Percentiles rank a stretch among this genome's conserved stretches.
These are phyloP conservation scores for Phylloscopus trochilus DNA, from an alignment of 2,113 vertebrate species.

Conservation along the genomic window DNA sequence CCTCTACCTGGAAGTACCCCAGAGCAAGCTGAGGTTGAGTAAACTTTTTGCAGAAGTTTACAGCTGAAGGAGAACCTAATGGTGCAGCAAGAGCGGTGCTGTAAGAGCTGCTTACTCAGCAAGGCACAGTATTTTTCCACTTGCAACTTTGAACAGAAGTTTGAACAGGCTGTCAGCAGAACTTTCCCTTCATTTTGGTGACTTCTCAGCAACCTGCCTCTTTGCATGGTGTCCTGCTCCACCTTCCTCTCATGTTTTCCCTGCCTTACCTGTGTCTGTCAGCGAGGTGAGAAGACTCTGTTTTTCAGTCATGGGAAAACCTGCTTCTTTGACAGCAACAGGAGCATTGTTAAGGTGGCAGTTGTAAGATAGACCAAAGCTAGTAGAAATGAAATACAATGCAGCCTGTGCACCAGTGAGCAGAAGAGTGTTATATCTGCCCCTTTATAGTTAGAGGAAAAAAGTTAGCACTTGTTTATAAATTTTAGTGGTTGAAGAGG, in stretches of 20 bases:
- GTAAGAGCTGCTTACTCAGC: neutral
- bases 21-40: neutral
- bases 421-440: neutral
- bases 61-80: neutral
- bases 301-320: neutral
- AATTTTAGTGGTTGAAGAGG: neutral
- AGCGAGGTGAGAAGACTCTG: rapidly evolving
- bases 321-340: neutral
- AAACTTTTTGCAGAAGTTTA: neutral
- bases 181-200: neutral
- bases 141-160: neutral
- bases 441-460: neutral
- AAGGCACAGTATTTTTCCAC: neutral
- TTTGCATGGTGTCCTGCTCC: rapidly evolving
- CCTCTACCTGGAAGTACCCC: neutral
- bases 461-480: neutral
- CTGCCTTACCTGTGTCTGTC: rapidly evolving
- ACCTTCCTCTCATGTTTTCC: neutral
- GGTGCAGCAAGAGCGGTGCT: neutral
- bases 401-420: neutral
- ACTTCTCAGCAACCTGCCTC: neutral
- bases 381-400: neutral
- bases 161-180: neutral
- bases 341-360: rapidly evolving
- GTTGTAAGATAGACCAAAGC: neutral